Evolutionary conservation across 53 echinoderm and acorn worm genomes (phyloP).

Genomic region (Holothuria leucospilota): DNA sequence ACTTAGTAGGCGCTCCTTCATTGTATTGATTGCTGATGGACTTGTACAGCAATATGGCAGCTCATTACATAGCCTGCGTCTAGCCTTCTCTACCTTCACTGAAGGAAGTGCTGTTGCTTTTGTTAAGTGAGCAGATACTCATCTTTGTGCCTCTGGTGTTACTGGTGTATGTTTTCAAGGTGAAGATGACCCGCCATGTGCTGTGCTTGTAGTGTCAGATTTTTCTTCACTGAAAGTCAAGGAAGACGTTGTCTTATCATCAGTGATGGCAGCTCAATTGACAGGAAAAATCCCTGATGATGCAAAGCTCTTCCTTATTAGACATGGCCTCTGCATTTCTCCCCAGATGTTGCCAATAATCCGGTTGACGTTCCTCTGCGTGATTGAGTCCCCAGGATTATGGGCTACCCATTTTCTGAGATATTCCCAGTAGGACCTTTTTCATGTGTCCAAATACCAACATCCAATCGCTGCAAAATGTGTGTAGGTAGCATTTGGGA

Average conservation of each 20-base stretch:
- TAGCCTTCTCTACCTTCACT: background rate
- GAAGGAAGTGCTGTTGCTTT: slow-evolving; percentile 32
- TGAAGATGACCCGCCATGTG: background rate
- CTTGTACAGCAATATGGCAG: background rate
- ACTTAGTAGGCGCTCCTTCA: background rate
- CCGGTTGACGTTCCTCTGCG: slow-evolving; percentile 9
- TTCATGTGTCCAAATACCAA: slow-evolving; percentile 51
- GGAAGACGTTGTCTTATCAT: slow-evolving; percentile 14
- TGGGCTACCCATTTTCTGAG: slow-evolving; percentile 10
- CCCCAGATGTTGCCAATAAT: slow-evolving; percentile 41
- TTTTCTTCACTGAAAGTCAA: slow-evolving; percentile 10
- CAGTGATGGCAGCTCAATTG: background rate
- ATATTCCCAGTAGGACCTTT: slow-evolving; percentile 13
- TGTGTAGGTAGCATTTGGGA: slow-evolving; percentile 32
- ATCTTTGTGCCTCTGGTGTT: slow-evolving; percentile 13
- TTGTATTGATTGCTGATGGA: background rate
- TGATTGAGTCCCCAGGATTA: background rate
- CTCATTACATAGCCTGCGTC: background rate
- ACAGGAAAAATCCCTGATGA: slow-evolving; percentile 20
- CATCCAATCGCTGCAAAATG: slow-evolving; percentile 47
- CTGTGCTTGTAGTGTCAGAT: background rate
- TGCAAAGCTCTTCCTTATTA: slow-evolving; percentile 31
- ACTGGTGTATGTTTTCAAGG: background rate
- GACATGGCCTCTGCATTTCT: background rate
- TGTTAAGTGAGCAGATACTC: background rate